These are phyloP conservation scores for Venusia cambrica DNA, from an alignment of 2,888 invertebrate genomes.

Conservation along the genomic window DNA sequence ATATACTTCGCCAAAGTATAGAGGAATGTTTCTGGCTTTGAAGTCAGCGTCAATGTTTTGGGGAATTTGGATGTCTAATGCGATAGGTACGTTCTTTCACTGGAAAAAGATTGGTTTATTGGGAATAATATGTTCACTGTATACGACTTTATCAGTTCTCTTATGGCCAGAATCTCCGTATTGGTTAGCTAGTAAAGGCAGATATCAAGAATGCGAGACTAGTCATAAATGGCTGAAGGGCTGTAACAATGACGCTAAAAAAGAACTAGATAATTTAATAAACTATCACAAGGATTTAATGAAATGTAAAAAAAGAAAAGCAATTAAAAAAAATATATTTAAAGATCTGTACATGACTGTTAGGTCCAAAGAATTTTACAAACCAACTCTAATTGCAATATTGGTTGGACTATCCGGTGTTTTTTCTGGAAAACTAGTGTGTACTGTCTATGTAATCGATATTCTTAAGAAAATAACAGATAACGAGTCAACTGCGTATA, in stretches of 20 bases:
- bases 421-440: slow-evolving; percentile 44
- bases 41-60: slow-evolving; percentile 37
- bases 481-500: slow-evolving; percentile 41
- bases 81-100: slow-evolving; percentile 38
- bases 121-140: slow-evolving; percentile 27
- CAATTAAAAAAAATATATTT: slow-evolving; percentile 6
- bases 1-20: slow-evolving; percentile 38
- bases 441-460: slow-evolving; percentile 44
- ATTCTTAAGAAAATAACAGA: slow-evolving; percentile 44
- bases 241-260: slow-evolving; percentile 33
- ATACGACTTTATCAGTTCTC: slow-evolving; percentile 22
- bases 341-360: slow-evolving; percentile 19
- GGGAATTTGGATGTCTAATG: slow-evolving; percentile 40
- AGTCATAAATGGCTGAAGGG: slow-evolving; percentile 46
- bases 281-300: slow-evolving; percentile 33
- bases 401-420: slow-evolving; percentile 28
- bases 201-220: slow-evolving; percentile 38
- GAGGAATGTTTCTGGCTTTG: slow-evolving; percentile 39
- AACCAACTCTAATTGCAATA: slow-evolving; percentile 35
- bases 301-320: slow-evolving; percentile 8
- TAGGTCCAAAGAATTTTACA: slow-evolving; percentile 37
- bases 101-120: slow-evolving; percentile 36
- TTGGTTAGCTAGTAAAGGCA: slow-evolving; percentile 46
- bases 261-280: slow-evolving; percentile 39
- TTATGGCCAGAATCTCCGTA: slow-evolving; percentile 43